A percentile compares a stretch with the other conserved stretches of the same genome.
These are phyloP conservation scores for Syngnathus acus DNA, from an alignment of 2,797 vertebrate species.

Conservation along the genomic window DNA sequence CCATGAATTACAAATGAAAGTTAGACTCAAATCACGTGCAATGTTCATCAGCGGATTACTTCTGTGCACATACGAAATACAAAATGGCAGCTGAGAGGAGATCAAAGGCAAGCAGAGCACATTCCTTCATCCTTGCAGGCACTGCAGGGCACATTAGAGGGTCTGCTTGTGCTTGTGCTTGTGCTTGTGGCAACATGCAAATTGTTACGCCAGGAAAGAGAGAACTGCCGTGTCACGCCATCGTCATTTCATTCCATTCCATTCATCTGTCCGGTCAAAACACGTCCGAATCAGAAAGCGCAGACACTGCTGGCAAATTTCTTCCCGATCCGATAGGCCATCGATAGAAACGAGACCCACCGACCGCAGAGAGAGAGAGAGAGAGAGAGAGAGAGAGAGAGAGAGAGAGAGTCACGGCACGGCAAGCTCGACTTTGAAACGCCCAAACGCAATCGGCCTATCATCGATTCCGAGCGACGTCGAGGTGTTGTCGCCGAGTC, in stretches of 20 bases:
- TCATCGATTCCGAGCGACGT: neutral
- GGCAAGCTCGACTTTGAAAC: neutral
- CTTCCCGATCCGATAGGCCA: neutral
- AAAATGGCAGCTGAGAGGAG: neutral
- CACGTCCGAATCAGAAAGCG: neutral
- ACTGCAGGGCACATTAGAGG: neutral
- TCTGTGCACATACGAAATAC: neutral
- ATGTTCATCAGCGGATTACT: neutral
- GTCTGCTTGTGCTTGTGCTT: slow-evolving; percentile 1
- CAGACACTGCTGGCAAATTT: neutral
- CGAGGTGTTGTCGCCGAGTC: neutral
- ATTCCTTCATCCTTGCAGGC: neutral
- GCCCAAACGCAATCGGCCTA: neutral
- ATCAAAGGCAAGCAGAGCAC: neutral
- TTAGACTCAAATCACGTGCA: neutral
- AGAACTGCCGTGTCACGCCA: neutral
- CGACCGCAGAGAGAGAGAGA: no score
- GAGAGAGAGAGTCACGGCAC: no score
- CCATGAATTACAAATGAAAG: neutral
- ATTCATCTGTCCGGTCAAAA: neutral
- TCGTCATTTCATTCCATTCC: neutral
- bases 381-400: no score
- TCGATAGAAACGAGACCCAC: neutral
- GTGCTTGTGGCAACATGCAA: neutral
- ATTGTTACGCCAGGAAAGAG: neutral